Percentiles rank a stretch among this genome's conserved stretches.
Conservation (phyloP, 2,888 invertebrate species). For the Capitulum mitella region DNA sequence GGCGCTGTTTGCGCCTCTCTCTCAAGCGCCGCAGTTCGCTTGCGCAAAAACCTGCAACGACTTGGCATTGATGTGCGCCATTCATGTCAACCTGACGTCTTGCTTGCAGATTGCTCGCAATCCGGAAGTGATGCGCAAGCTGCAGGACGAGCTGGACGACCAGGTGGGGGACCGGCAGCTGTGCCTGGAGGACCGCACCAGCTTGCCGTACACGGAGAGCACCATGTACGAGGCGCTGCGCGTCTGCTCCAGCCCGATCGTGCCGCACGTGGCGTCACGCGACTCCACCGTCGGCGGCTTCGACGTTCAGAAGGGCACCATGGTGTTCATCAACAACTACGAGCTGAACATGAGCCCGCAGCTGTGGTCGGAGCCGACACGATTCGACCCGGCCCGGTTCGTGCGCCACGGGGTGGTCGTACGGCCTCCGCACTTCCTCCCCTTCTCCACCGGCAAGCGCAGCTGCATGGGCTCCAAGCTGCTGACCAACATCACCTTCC, state of each 20-base stretch:
- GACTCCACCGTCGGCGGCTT: slow-evolving; percentile 65
- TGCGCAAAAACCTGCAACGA: too few species aligned
- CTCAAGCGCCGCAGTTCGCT: too few species aligned
- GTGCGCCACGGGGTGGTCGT: slow-evolving; percentile 51
- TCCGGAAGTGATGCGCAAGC: slow-evolving; percentile 54
- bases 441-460: slow-evolving; percentile 78
- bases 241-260: slow-evolving; percentile 76
- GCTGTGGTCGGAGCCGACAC: slow-evolving; percentile 64
- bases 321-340: slow-evolving; percentile 77
- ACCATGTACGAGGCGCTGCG: slow-evolving; percentile 71
- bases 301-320: slow-evolving; percentile 64
- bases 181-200: slow-evolving; percentile 54
- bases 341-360: slow-evolving; percentile 63
- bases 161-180: slow-evolving; percentile 46
- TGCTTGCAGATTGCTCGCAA: slow-evolving; percentile 59
- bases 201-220: slow-evolving; percentile 72
- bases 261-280: slow-evolving; percentile 77
- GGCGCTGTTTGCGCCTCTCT: too few species aligned
- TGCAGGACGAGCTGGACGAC: slow-evolving; percentile 52
- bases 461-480: slow-evolving; percentile 77
- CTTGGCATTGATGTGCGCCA: too few species aligned
- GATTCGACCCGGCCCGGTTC: slow-evolving; percentile 69
- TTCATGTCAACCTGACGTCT: too few species aligned
- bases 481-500: slow-evolving; percentile 44
- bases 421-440: slow-evolving; percentile 67